These are phyloP conservation scores for Chrysocyon brachyurus DNA, from an alignment of 2,797 vertebrate species.

Conservation along the genomic window DNA sequence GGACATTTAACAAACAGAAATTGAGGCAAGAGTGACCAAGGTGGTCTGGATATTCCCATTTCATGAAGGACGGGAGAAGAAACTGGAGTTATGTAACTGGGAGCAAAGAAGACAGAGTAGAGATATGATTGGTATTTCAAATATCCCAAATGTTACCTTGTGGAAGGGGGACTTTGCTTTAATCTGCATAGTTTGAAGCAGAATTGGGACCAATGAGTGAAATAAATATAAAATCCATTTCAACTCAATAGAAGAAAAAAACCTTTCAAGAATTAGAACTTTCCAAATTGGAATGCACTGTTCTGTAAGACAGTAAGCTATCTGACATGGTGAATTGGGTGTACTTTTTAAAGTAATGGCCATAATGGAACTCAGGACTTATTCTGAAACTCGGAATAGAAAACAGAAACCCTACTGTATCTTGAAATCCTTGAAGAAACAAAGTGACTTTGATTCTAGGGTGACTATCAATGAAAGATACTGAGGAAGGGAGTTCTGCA, in stretches of 20 bases:
- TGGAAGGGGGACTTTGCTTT: not conserved
- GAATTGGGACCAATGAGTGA: not conserved
- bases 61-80: not conserved
- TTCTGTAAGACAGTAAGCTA: not conserved
- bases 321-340: not conserved
- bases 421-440: constrained; percentile 15
- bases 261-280: not conserved
- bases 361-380: not conserved
- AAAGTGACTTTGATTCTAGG: not conserved
- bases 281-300: not conserved
- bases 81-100: not conserved
- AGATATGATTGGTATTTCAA: not conserved
- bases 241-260: constrained; percentile 24
- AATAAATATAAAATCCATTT: constrained; percentile 35
- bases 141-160: not conserved
- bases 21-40: not conserved
- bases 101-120: not conserved
- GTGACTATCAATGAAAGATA: not conserved
- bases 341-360: not conserved
- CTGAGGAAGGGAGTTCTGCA: not conserved
- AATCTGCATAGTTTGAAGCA: not conserved
- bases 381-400: not conserved
- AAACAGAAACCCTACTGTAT: not conserved
- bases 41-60: not conserved
- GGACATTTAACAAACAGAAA: not conserved